These are phyloP conservation scores for Probaryconus sp. DNA, from an alignment of 1,140 invertebrate genomes.

Conservation along the genomic window DNA sequence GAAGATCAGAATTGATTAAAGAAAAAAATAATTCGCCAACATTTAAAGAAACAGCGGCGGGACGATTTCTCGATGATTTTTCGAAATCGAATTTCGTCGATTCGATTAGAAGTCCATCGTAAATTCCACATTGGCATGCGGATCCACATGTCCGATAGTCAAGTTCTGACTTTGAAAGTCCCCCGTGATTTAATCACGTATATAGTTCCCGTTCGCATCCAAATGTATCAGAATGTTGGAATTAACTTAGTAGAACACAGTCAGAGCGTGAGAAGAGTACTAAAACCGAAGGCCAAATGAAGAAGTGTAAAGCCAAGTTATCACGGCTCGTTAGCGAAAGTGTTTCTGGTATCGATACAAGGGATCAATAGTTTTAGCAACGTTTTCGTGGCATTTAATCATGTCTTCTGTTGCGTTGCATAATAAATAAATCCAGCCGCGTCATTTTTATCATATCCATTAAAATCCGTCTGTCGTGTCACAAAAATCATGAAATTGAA, in stretches of 20 bases:
- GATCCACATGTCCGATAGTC: constrained; percentile 49
- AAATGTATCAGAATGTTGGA: constrained; percentile 56
- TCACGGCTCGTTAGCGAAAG: constrained; percentile 57
- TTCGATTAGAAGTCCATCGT: constrained; percentile 46
- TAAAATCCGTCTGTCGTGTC: too few species aligned
- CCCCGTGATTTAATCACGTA: constrained; percentile 57
- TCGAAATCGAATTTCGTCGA: constrained; percentile 32
- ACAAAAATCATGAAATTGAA: too few species aligned
- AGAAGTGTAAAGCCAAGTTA: constrained; percentile 45
- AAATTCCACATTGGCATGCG: constrained; percentile 56
- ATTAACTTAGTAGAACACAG: constrained; percentile 56
- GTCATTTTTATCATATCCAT: too few species aligned
- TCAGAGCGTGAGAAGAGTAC: constrained; percentile 57
- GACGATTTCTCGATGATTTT: constrained; percentile 17
- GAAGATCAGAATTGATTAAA: too few species aligned
- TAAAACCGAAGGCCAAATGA: constrained; percentile 44
- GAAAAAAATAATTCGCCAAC: too few species aligned
- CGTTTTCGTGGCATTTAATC: constrained; percentile 22
- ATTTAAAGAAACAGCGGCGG: too few species aligned
- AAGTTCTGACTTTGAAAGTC: constrained; percentile 57
- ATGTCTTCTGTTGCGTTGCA: not conserved
- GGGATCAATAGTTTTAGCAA: constrained; percentile 23
- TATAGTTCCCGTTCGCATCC: constrained; percentile 37
- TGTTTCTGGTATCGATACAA: constrained; percentile 46
- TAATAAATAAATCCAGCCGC: not conserved